These are phyloP conservation scores for Rhingia campestris DNA, from an alignment of 2,888 invertebrate genomes.

Conservation along the genomic window DNA sequence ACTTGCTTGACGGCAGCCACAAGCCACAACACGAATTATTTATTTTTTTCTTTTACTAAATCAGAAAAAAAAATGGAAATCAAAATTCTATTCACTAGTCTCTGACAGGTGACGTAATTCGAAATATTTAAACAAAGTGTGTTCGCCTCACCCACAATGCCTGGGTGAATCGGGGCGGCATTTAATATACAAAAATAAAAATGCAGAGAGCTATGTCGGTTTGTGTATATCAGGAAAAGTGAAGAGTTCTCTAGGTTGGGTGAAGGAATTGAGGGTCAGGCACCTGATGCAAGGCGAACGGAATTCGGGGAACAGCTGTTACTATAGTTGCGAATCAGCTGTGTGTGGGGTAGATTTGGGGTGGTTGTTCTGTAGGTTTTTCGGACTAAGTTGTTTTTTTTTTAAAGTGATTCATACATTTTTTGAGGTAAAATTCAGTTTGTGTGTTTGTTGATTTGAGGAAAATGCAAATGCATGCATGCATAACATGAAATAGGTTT, in stretches of 20 bases:
- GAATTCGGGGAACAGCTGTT: conserved; percentile 25
- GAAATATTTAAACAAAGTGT: conserved; percentile 44
- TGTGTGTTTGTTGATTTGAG: neutral
- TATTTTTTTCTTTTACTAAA: conserved; percentile 55
- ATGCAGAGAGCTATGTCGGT: conserved; percentile 18
- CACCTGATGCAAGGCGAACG: conserved; percentile 36
- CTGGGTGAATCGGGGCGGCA: conserved; percentile 21
- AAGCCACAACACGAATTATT: conserved; percentile 16
- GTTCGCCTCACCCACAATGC: conserved; percentile 50
- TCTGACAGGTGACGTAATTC: conserved; percentile 68
- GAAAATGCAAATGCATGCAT: neutral
- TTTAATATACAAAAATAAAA: conserved; percentile 36
- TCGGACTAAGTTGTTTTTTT: neutral
- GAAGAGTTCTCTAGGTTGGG: conserved; percentile 5
- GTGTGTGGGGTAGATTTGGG: neutral
- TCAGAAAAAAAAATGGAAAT: conserved; percentile 19
- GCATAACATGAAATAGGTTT: no score
- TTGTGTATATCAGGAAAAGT: conserved; percentile 37
- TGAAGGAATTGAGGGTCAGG: conserved; percentile 23
- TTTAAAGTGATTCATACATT: neutral
- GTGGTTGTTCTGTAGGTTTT: neutral
- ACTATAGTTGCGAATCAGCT: conserved; percentile 1
- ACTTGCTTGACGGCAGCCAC: neutral
- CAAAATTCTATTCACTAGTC: conserved; percentile 45
- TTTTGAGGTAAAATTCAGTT: neutral